Evolutionary conservation across 2,113 vertebrate genomes (phyloP), one percentile per base, ranked within the genome.

Genomic region (Notothenia rossii): DNA sequence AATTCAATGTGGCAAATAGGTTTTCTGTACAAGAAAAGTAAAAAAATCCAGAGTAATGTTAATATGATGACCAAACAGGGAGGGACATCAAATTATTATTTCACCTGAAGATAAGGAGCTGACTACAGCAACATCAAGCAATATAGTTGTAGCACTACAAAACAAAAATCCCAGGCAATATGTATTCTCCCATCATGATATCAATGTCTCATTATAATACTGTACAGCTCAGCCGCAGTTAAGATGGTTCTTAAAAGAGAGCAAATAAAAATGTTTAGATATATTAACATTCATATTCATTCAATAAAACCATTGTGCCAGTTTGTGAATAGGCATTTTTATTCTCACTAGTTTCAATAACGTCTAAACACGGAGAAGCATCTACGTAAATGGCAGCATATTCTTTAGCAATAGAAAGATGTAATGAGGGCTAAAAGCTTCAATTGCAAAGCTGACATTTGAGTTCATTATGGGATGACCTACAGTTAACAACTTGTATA

Each of bases 401-500:
- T 64, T 63, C 50, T 76, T 75, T 18, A 65, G 11, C 17, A 58
- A 76, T 1, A n/a, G 22, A 20, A 3, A 51, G 20, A 22, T 72
- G 14, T 36, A 66, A 59, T 22, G 1, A 59, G 13, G 12, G 10
- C 25, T 48, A 54, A 70, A 43, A 20, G 45, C 53, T 62, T 62
- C 49, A 69, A 49, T 40, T 63, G 36, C 50, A 36, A 46, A 22
- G 22, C 55, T 25, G 22, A 60, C 10, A 63, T 25, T 13, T 45
- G 25, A 5, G 9, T 3, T 29, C 3, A 46, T n/a, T 14, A 7
- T 5, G 18, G 18, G 50, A 22, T 36, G 49, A 51, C 11, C 2
- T 10, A 15, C 33, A 15, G 51, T 68, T 20, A 54, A 68, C 65
- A 40, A 20, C 15, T 20, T 49, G 54, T 71, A 48, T 59, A n/a